Percentiles rank a stretch among this genome's conserved stretches.
These are phyloP conservation scores for Eledona agricola DNA, from an alignment of 2,888 invertebrate genomes.

Conservation along the genomic window DNA sequence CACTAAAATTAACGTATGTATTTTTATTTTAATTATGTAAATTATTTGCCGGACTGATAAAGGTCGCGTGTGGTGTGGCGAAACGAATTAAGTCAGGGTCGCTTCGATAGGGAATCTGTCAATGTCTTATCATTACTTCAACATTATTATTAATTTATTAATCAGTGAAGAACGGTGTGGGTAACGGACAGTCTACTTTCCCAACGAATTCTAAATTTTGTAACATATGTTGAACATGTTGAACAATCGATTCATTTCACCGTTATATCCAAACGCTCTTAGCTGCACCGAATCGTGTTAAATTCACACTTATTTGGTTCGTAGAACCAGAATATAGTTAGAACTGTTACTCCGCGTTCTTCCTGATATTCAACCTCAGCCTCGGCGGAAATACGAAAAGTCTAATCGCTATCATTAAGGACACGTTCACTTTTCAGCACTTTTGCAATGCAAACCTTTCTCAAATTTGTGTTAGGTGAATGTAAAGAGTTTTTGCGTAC, in stretches of 20 bases:
- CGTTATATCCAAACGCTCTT: conserved; percentile 3
- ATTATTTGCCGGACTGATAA: too few relatives aligned
- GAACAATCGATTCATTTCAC: conserved; percentile 2
- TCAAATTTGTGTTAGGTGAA: conserved; percentile 11
- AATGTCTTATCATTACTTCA: too few relatives aligned
- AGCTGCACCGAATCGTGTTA: conserved; percentile 13
- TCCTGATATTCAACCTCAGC: conserved; percentile 11
- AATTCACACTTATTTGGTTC: conserved; percentile 14
- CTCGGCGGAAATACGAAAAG: conserved; percentile 3
- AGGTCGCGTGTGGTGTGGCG: too few relatives aligned
- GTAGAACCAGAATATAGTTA: conserved; percentile 11
- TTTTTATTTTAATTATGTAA: conserved; percentile 6
- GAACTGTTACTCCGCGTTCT: conserved; percentile 9
- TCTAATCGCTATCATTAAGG: conserved; percentile 3
- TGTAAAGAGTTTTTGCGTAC: too few relatives aligned
- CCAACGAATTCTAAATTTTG: too few relatives aligned
- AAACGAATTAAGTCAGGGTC: too few relatives aligned
- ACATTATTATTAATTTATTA: too few relatives aligned
- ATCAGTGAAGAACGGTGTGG: too few relatives aligned
- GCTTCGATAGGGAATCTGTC: too few relatives aligned
- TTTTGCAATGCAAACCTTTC: conserved; percentile 13
- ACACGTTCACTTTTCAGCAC: conserved; percentile 12
- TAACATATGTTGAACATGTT: too few relatives aligned
- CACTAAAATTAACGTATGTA: too few relatives aligned
- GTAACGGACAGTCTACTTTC: too few relatives aligned